phyloP scores from a whole-genome alignment of 2,888 invertebrate genomes.

The Drosophila pseudotakahashii region DNA sequence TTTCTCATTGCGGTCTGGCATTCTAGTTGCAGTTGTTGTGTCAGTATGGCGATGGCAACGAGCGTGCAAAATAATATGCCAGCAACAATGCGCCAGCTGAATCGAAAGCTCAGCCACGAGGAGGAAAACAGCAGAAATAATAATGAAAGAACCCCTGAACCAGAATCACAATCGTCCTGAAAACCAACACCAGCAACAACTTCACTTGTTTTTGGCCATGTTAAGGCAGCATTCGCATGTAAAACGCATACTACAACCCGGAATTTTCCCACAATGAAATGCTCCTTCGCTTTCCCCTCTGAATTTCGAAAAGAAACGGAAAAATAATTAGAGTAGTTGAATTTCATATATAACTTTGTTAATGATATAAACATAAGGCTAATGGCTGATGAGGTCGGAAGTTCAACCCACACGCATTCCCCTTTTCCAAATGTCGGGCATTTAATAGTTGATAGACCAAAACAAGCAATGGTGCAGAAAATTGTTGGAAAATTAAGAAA shows the following conservation, averaged over 20 bases:
- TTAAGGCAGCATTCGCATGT: constrained; percentile 56
- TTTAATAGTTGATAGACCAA: constrained; percentile 15
- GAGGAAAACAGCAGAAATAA: constrained; percentile 53
- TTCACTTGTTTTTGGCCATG: constrained; percentile 18
- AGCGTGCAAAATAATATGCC: constrained; percentile 79
- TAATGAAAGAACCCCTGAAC: constrained; percentile 50
- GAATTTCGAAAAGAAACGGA: constrained; percentile 6
- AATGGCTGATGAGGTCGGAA: constrained; percentile 17
- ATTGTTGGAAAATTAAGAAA: constrained; percentile 38
- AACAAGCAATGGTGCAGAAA: constrained; percentile 35
- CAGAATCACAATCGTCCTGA: constrained; percentile 33
- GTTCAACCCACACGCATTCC: neutral
- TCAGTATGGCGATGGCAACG: constrained; percentile 55
- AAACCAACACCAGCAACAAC: constrained; percentile 2
- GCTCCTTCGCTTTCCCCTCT: neutral
- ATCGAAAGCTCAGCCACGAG: constrained; percentile 55
- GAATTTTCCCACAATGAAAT: constrained; percentile 20
- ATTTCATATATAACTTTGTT: constrained; percentile 40
- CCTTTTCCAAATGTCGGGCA: constrained; percentile 16
- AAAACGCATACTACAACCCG: constrained; percentile 48
- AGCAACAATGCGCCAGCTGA: constrained; percentile 68
- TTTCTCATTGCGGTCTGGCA: constrained; percentile 64
- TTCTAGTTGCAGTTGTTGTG: constrained; percentile 25
- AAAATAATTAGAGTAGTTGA: constrained; percentile 56
- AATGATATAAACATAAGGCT: constrained; percentile 49